Evolutionary conservation across 2,797 vertebrate species (phyloP).

Genomic region (Caiman crocodilus): DNA sequence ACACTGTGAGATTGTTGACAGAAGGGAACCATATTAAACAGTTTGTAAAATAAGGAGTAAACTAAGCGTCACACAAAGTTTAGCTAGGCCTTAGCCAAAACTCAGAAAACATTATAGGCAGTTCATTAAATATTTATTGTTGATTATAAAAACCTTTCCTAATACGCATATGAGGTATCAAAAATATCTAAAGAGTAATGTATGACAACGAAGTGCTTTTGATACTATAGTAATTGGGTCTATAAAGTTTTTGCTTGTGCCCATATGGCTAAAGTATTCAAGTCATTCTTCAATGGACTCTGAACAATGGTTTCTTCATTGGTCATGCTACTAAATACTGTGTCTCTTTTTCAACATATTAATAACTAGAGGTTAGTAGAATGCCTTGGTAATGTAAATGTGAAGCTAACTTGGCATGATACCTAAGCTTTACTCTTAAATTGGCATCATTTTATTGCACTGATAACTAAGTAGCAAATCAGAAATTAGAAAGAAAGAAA

Average conservation of each 20-base stretch:
- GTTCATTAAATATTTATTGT: too few species aligned
- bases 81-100: too few species aligned
- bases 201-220: too few species aligned
- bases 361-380: not conserved
- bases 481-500: slow-evolving; percentile 86
- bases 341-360: not conserved
- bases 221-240: too few species aligned
- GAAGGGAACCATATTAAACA: not conserved
- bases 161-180: too few species aligned
- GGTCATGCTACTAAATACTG: not conserved
- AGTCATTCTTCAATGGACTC: not conserved
- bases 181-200: too few species aligned
- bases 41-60: not conserved
- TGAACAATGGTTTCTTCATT: not conserved
- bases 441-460: slow-evolving; percentile 67
- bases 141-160: too few species aligned
- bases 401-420: slow-evolving; percentile 61
- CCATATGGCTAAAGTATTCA: too few species aligned
- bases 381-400: slow-evolving; percentile 36
- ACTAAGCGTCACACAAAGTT: not conserved
- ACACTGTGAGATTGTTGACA: not conserved
- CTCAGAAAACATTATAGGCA: too few species aligned
- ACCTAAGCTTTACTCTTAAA: slow-evolving; percentile 74
- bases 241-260: too few species aligned
- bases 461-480: slow-evolving; percentile 86